Base-by-base conservation (phyloP, 1,140 invertebrate genomes). In the Pinna nobilis region DNA sequence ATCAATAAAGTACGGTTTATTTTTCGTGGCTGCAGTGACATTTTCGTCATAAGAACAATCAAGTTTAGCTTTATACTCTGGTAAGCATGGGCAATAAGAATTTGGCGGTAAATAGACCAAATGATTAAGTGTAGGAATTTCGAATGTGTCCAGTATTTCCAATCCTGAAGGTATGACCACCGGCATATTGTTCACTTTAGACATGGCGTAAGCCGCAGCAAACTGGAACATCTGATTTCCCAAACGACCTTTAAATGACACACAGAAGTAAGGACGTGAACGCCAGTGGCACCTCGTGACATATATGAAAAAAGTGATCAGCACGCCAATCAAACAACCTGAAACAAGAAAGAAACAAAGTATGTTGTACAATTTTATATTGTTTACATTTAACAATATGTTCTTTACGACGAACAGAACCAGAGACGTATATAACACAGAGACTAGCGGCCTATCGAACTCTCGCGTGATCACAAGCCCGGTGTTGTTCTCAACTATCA, bases 171-270 rank as follows among this genome's bases (percentile, higher is more conserved):
- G 53, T 18, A 57, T 57, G 9, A 57, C 20, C 0, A 33, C 30
- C 18, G 32, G 35, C 7, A 57, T 28, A 18, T 20, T 33, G 32
- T 57, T 57, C 15, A 3, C 20, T 57, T 1, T 57, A 3, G 53
- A 13, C 28, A 57, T 33, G 15, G 30, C 28, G 30, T 33, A 57
- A 3, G 35, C 30, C 18, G 35, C 32, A 3, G 53, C 53, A n/a
- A 33, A 57, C 30, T 57, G 30, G 3, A 57, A 13, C 53, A 57
- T 57, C 25, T 33, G 20, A 32, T 57, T 57, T 32, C 53, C 53
- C 15, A 57, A 57, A 33, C 53, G 13, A 18, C 53, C 53, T 20
- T 13, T 32, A 15, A 57, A 57, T 6, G n/a, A 15, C n/a, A 33
- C 30, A 57, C 53, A 57, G 25, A 41, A n/a, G n/a, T n/a, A n/a